Evolutionary conservation across 1,140 invertebrate species (phyloP), one percentile per base, ranked within the genome.

Genomic region (Melipona quadrifasciata): DNA sequence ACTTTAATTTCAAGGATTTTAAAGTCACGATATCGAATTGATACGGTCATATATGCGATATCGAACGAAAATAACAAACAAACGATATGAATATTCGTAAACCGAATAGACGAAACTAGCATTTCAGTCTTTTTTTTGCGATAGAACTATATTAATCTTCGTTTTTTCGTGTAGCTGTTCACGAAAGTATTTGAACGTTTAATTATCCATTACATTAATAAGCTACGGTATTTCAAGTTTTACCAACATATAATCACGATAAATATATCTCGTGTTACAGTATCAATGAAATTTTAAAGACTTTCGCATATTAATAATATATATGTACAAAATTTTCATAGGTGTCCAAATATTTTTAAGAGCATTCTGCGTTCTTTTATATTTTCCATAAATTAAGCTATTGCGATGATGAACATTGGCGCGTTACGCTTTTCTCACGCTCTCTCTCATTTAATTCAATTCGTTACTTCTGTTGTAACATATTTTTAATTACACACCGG

Each of bases 401-500:
- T 58, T 2, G 73, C 51, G 19, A 31, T 27, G 31, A 68, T 10
- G 39, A 17, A 65, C 11, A 47, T 51, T 21, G 51, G 34, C 21
- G 24, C 53, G 14, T 31, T 47, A 39, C 27, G 19, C 57, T 31
- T n/a, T 39, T 71, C 67, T 27, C 65, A 53, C 39, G 27, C 55
- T 68, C 53, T 78, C 55, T 21, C 39, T 12, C 34, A 2, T 12
- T 61, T 24, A 61, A 61, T 61, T 19, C 14, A 81, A 31, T 61
- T 39, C 11, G 16, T 17, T 21, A 57, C 68, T 67, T 57, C 24
- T 61, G 53, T 70, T 61, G 16, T 51, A 31, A 47, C 39, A 47
- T 47, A 61, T 51, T 19, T 64, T 67, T 82, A 27, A 51, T 67
- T 83, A 83, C 82, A 39, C 82, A 84, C 82, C 82, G 76, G 24